phyloP scores from a whole-genome alignment of 1,140 invertebrate species.

The Pemphigus obesinymphae region DNA sequence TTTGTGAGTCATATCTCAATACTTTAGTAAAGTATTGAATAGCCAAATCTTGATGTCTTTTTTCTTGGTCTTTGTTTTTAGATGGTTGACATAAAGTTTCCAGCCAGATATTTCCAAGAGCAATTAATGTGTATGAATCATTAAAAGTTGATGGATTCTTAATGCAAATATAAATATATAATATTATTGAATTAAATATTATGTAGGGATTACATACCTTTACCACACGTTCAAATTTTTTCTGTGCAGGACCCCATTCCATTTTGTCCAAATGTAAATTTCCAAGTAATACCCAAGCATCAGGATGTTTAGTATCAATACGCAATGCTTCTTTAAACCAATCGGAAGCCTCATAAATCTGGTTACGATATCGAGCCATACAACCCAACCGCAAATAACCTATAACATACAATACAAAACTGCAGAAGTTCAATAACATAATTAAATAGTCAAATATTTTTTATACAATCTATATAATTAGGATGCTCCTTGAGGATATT shows the following conservation, averaged over 20 bases:
- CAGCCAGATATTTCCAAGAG: constrained; percentile 96
- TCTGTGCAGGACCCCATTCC: background rate
- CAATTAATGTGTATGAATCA: constrained; percentile 94
- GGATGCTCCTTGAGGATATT: constrained; percentile 95
- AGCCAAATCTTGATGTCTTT: constrained; percentile 91
- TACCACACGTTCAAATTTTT: background rate
- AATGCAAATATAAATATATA: background rate
- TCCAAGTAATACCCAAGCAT: background rate
- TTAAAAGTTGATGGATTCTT: constrained; percentile 72
- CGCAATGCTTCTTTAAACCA: background rate
- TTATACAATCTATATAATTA: constrained; percentile 97
- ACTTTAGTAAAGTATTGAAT: constrained; percentile 87
- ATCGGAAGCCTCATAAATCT: constrained; percentile 58
- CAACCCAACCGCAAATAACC: constrained; percentile 80
- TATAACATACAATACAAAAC: constrained; percentile 45
- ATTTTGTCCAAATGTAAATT: background rate
- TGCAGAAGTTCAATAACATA: background rate
- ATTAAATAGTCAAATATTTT: constrained; percentile 46
- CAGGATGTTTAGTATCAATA: background rate
- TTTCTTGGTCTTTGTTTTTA: constrained; percentile 91
- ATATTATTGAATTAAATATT: background rate
- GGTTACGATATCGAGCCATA: constrained; percentile 94
- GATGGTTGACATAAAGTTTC: constrained; percentile 92
- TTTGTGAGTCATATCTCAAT: constrained; percentile 84
- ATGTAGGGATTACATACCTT: background rate